Conservation (phyloP, 2,113 vertebrate species). For the zebrafish (Danio rerio) region DNA sequence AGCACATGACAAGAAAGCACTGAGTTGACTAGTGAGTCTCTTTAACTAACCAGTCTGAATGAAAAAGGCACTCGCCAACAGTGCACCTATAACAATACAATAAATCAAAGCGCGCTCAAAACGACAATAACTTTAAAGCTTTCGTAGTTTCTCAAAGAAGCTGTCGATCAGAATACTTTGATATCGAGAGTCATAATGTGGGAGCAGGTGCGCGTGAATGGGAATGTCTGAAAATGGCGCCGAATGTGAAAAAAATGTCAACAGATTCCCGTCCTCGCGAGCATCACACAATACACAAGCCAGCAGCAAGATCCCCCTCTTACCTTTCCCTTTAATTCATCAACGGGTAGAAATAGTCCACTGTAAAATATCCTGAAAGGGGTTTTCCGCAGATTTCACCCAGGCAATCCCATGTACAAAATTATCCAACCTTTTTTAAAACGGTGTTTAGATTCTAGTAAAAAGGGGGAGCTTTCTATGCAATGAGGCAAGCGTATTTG, state of each 20-base stretch:
- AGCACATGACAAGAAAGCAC: not conserved
- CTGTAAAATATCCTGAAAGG: constrained; percentile 20
- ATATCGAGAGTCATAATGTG: constrained; percentile 24
- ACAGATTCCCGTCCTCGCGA: constrained; percentile 64
- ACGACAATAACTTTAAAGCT: not conserved
- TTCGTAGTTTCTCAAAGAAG: not conserved
- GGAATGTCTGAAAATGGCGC: constrained; percentile 78
- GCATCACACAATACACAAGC: constrained; percentile 55
- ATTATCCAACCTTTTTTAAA: constrained; percentile 56
- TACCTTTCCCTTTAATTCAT: constrained; percentile 59
- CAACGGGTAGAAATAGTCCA: constrained; percentile 42
- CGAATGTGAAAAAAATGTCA: constrained; percentile 69
- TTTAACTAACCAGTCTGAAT: not conserved
- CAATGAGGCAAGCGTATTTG: constrained; percentile 67
- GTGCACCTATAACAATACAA: not conserved
- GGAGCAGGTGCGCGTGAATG: constrained; percentile 57
- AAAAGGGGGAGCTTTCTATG: constrained; percentile 59
- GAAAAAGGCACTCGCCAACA: not conserved
- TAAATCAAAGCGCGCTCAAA: not conserved
- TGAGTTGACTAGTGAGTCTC: not conserved
- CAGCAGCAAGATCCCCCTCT: constrained; percentile 42
- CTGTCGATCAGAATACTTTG: not conserved
- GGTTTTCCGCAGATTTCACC: constrained; percentile 49
- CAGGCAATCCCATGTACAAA: constrained; percentile 53
- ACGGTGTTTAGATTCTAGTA: constrained; percentile 68